These are phyloP conservation scores for Phymorhynchus buccinoides DNA, from an alignment of 1,140 invertebrate genomes.

Conservation along the genomic window DNA sequence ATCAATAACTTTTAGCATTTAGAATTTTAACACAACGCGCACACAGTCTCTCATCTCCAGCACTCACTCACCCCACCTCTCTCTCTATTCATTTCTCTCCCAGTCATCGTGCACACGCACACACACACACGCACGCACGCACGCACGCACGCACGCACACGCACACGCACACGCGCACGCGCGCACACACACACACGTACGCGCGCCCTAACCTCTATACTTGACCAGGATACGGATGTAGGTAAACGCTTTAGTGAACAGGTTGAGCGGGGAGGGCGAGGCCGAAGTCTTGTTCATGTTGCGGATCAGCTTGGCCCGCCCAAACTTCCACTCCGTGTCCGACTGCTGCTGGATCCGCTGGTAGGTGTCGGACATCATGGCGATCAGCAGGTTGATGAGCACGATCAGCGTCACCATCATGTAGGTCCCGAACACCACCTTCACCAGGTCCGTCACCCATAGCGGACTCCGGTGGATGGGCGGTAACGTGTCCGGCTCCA, in stretches of 20 bases:
- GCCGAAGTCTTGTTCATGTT: conserved; percentile 99
- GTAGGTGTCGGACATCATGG: conserved; percentile 99
- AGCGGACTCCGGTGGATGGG: conserved; percentile 75
- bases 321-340: conserved; percentile 99
- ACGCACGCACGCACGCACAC: neutral
- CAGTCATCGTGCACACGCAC: neutral
- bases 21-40: too few relatives aligned
- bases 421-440: conserved; percentile 92
- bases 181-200: neutral
- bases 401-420: conserved; percentile 98
- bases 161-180: neutral
- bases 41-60: neutral
- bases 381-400: conserved; percentile 98
- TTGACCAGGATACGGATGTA: conserved; percentile 84
- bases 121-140: neutral
- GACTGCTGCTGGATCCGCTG: conserved; percentile 98
- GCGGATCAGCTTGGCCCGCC: conserved; percentile 96
- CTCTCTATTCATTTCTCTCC: neutral
- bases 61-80: neutral
- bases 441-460: conserved; percentile 76
- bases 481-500: conserved; percentile 84
- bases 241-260: conserved; percentile 86
- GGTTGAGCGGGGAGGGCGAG: conserved; percentile 96
- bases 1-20: too few relatives aligned
- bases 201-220: conserved; percentile 77